Evolutionary conservation across 2,888 invertebrate genomes (phyloP), one percentile per base, ranked within the genome.

Genomic region (Perdita meconis): DNA sequence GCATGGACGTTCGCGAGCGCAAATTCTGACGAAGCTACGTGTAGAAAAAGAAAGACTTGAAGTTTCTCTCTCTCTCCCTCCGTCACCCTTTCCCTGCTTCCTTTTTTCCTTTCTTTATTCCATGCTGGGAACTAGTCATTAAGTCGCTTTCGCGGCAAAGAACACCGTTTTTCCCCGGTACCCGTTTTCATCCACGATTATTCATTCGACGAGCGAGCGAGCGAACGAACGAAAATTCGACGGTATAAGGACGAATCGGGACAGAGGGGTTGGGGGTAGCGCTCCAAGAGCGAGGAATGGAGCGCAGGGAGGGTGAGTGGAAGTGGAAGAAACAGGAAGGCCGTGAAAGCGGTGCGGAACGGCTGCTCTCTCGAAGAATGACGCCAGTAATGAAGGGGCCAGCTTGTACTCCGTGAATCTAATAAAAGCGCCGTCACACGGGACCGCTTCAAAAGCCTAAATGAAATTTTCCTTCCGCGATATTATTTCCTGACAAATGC

Each of bases 391-490:
- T 42, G 71, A 75, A 61, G 65, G 71, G 64, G 50, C 22, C 30
- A 30, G 55, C 60, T 60, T 50, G 56, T 60, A 47, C 38, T 38
- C 8, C 22, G 51, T 1, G 67, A 70, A 67, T 71, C 66, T 75
- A 78, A 78, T 78, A 78, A 75, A 76, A 57, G 51, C 57, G 34
- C 16, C 57, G 53, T 65, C 53, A 8, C 51, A 22, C 44, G 34
- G 66, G 47, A 26, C 60, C 55, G 53, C 42, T 67, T 19, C 61
- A 36, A 50, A 60, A 60, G 68, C 50, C 64, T 61, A 65, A 77
- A 78, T 78, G 69, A 74, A 74, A 74, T 78, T 69, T 78, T 56
- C 70, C 34, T 38, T 53, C 24, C 55, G n/a, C 50, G 60, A 1
- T 6, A 22, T 75, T 59, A 61, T 67, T 68, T 56, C 40, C 50